Evolutionary conservation across 2,797 vertebrate species (phyloP).

Genomic region (Coendou prehensilis): DNA sequence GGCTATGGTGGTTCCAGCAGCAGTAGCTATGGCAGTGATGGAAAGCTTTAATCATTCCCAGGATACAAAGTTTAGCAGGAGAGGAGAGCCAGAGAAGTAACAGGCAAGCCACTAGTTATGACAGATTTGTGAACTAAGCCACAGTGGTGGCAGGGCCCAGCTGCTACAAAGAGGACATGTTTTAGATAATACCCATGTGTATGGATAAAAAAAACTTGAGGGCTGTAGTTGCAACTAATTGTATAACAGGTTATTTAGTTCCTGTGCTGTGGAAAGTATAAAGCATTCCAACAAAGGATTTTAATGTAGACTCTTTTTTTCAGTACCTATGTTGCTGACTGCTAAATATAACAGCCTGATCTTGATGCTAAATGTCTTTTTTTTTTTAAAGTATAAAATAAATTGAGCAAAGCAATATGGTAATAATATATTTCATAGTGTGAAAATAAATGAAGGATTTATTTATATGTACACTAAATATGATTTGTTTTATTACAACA

Average conservation of each 20-base stretch:
- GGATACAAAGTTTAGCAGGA: background rate
- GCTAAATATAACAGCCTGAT: background rate
- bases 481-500: constrained; percentile 23
- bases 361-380: background rate
- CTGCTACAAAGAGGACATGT: background rate
- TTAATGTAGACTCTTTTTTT: background rate
- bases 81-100: background rate
- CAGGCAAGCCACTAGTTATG: background rate
- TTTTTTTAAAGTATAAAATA: background rate
- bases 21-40: background rate
- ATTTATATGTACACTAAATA: background rate
- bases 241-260: background rate
- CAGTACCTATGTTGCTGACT: background rate
- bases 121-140: background rate
- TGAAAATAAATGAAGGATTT: constrained; percentile 34
- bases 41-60: background rate
- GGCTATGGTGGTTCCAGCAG: background rate
- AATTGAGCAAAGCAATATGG: background rate
- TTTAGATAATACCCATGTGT: background rate
- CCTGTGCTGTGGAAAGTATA: background rate
- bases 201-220: background rate
- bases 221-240: background rate
- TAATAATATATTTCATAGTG: background rate
- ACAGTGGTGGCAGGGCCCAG: background rate
- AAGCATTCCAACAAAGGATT: background rate